Evolutionary conservation across 2,797 vertebrate genomes (phyloP), one percentile per base, ranked within the genome.

Genomic region (Hafferia zeledoni): DNA sequence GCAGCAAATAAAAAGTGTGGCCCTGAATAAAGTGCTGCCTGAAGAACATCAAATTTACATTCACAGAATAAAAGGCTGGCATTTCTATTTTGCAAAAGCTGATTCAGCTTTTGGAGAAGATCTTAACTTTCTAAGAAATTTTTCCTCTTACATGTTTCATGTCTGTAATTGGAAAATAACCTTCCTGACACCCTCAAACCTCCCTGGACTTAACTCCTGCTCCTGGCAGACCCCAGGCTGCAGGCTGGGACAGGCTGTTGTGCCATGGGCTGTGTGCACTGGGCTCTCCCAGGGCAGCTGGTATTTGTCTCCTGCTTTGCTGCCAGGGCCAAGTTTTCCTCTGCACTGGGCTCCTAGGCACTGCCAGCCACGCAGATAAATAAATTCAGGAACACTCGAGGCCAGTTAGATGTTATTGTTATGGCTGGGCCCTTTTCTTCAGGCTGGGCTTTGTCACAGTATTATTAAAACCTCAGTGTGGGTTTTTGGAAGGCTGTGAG

Each of bases 181-280:
- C 41, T 53, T 83, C 31, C 41, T 83, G 60, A 46, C 23, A 68
- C 57, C 11, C 37, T 67, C 37, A 89, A 17, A 59, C 31, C 16
- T 82, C 30, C 30, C 35, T 71, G 30, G 57, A 23, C 8, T 70
- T 55, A 44, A 20, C 17, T 25, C 1, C 59, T 37, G 65, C 5
- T 11, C 30, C 37, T 7, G 1, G 68, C 61, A 89, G 74, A 63
- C 15, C 37, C n/a, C 2, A 0, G 52, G 39, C 52, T 0, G 0
- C 19, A n/a, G 75, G 28, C 47, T 47, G 35, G 64, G 47, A 55
- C 47, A 57, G 68, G 71, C 39, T 85, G 52, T 69, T 82, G 68
- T 63, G 28, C 41, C 53, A 28, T 6, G 1, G 6, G 55, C 33
- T 77, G n/a, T 1, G 3, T 57, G 57, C 2, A 2, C 43, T 57